Evolutionary conservation across 2,797 vertebrate genomes (phyloP), one percentile per base, ranked within the genome.

Genomic region (Moxostoma hubbsi): DNA sequence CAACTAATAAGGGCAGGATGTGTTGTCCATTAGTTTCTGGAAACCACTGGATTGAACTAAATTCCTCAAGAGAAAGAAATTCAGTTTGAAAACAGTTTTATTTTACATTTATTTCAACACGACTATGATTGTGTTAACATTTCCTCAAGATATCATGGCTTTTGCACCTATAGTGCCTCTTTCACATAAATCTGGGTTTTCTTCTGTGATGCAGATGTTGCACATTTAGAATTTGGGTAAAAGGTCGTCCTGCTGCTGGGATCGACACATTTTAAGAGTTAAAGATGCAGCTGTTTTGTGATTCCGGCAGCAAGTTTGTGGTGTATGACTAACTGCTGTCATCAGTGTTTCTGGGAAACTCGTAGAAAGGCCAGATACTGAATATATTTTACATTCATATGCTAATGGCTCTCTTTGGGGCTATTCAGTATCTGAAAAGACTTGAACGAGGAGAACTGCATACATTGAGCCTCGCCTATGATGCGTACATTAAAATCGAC

Each of bases 211-310:
- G 88, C 92, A 93, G 91, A 93, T 93, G 92, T 92, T 91, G 82
- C 74, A 71, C 66, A 82, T 90, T 86, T 79, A 83, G 90, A 91
- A 94, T 92, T 83, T 93, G 87, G 91, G 93, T 91, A 86, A 93
- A 93, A 92, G 93, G 90, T 93, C 85, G 70, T 13, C 61, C 51
- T 80, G 82, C 86, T 74, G 85, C 86, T 74, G 85, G 81, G 87
- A 86, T 83, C 86, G 84, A 50, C 61, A 82, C 89, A 87, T 43
- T 2, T 92, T 87, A 81, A 81, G 85, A 82, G 88, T 83, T 63
- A 82, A 85, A 85, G 75, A 58, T 89, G 86, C 90, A 90, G 89
- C 87, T 91, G 91, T 87, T 81, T 0, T 82, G 77, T 80, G 68
- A 77, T 82, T 86, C 74, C 57, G 2, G 54, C 49, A 75, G 79